A percentile compares a stretch with the other conserved stretches of the same genome.
These are phyloP conservation scores for Allolobophora icterica DNA, from an alignment of 2,888 invertebrate species.

Conservation along the genomic window DNA sequence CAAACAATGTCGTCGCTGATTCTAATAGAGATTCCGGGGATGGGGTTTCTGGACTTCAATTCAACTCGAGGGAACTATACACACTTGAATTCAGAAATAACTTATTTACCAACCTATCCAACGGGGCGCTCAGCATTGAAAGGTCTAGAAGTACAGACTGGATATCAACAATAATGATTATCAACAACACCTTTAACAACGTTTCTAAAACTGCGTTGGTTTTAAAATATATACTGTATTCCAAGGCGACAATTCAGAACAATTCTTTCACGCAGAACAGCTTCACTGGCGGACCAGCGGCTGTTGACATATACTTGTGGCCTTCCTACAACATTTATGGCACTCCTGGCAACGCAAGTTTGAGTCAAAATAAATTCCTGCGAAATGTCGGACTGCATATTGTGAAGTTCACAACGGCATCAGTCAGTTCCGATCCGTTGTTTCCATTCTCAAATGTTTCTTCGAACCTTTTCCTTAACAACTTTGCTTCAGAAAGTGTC, in stretches of 20 bases:
- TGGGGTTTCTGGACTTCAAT: neutral
- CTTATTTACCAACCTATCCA: conserved; percentile 24
- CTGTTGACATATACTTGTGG: neutral
- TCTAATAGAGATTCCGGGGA: neutral
- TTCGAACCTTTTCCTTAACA: conserved; percentile 35
- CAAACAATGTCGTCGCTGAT: neutral
- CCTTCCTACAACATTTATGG: neutral
- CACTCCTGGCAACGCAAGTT: neutral
- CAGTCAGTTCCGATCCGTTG: neutral
- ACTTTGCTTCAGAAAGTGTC: conserved; percentile 22
- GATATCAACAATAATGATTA: conserved; percentile 1
- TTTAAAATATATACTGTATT: conserved; percentile 21
- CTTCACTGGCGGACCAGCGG: neutral
- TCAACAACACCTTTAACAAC: conserved; percentile 31
- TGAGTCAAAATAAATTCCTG: conserved; percentile 34
- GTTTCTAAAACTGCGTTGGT: conserved; percentile 27
- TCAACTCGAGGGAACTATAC: neutral
- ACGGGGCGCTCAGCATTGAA: neutral
- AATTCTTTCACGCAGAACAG: conserved; percentile 34
- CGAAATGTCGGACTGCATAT: conserved; percentile 31
- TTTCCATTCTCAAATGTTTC: neutral
- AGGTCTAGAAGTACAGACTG: neutral
- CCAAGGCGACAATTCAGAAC: conserved; percentile 28
- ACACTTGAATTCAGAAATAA: neutral
- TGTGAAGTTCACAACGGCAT: neutral